These are phyloP conservation scores for Aporophyla lueneburgensis DNA, from an alignment of 2,888 invertebrate species.

Conservation along the genomic window DNA sequence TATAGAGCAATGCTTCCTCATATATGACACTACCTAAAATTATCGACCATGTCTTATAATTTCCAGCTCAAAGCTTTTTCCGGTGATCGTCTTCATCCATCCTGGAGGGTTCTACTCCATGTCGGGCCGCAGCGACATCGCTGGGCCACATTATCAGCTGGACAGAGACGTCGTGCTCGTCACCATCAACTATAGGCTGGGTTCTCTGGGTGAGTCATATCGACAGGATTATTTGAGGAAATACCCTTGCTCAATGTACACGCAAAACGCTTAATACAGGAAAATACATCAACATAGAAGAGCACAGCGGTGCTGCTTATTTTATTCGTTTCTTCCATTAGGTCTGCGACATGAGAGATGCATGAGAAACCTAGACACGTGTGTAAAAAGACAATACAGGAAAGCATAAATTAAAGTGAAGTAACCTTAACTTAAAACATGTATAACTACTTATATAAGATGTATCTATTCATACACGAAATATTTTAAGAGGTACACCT, in stretches of 20 bases:
- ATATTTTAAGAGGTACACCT: no score
- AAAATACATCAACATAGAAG: neutral
- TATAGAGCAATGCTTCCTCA: neutral
- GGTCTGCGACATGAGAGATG: neutral
- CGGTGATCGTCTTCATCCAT: constrained; percentile 93
- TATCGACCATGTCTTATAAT: neutral
- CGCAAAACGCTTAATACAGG: neutral
- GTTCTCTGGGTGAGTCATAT: constrained; percentile 80
- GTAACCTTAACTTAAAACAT: neutral
- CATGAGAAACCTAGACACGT: neutral
- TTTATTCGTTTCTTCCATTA: neutral
- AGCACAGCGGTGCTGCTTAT: neutral
- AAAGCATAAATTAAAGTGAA: neutral
- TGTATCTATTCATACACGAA: no score
- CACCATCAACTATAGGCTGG: constrained; percentile 92
- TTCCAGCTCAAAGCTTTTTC: constrained; percentile 75
- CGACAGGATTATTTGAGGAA: no score
- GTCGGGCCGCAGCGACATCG: constrained; percentile 90
- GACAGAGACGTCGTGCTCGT: constrained; percentile 92
- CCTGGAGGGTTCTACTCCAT: constrained; percentile 92
- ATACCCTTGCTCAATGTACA: neutral
- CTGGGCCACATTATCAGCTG: constrained; percentile 92
- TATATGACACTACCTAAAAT: neutral
- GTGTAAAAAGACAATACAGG: neutral
- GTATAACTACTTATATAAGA: neutral